phyloP scores from a whole-genome alignment of 2,888 invertebrate species.

The Synergus laeviventris region DNA sequence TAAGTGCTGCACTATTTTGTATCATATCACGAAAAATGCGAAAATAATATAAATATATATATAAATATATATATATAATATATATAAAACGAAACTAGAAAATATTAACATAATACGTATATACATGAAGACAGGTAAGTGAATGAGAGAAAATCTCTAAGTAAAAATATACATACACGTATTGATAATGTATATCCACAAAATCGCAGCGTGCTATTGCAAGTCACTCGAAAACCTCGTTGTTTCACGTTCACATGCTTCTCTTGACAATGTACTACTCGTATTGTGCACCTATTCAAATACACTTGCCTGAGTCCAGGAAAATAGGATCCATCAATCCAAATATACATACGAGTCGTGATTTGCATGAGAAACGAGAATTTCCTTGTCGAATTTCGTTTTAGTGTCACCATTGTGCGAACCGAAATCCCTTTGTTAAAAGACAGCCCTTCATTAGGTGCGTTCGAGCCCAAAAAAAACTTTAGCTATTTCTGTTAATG shows the following conservation, averaged over 20 bases:
- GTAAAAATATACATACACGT: constrained; percentile 58
- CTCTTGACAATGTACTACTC: constrained; percentile 43
- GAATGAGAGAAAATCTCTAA: constrained; percentile 41
- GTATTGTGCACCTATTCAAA: constrained; percentile 48
- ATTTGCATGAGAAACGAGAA: constrained; percentile 7
- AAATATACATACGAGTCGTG: constrained; percentile 25
- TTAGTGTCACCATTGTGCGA: background rate
- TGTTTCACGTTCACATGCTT: constrained; percentile 55
- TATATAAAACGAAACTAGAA: constrained; percentile 5
- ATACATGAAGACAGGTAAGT: constrained; percentile 28
- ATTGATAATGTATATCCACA: constrained; percentile 52
- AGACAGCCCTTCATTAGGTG: constrained; percentile 9
- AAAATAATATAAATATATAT: background rate
- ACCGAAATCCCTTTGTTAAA: background rate
- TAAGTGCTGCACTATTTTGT: constrained; percentile 32
- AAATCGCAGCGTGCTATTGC: constrained; percentile 57
- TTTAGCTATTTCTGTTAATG: background rate
- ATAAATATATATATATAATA: background rate
- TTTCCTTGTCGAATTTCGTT: constrained; percentile 1
- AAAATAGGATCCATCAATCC: constrained; percentile 13
- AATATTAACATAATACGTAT: constrained; percentile 24
- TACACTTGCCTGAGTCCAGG: constrained; percentile 37
- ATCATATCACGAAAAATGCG: constrained; percentile 38
- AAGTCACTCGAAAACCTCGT: constrained; percentile 58
- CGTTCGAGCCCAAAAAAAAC: background rate